Evolutionary conservation across 2,113 vertebrate genomes (phyloP).

Genomic region (Mustelus asterias): DNA sequence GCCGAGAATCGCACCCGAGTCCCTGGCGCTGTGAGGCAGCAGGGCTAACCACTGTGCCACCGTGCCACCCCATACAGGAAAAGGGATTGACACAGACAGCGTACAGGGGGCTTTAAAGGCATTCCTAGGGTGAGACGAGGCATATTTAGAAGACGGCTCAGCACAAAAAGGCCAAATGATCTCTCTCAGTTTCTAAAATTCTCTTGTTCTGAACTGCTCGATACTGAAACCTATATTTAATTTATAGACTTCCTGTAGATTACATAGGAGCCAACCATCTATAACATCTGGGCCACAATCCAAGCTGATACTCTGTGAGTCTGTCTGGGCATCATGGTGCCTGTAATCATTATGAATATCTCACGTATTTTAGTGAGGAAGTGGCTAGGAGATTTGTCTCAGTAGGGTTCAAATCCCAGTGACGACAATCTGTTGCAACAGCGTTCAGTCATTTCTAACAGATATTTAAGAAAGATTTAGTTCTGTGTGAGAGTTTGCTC

Average conservation of each 20-base stretch:
- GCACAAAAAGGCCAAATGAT: background rate
- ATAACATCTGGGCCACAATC: background rate
- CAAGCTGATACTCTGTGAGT: background rate
- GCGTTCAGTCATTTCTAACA: background rate
- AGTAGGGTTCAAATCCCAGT: background rate
- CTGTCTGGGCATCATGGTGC: background rate
- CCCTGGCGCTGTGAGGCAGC: too few species aligned
- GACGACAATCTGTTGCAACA: too few species aligned
- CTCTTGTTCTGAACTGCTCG: background rate
- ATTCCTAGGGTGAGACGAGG: background rate
- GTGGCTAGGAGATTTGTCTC: background rate
- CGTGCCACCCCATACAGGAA: too few species aligned
- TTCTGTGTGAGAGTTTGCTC: background rate
- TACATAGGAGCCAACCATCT: background rate
- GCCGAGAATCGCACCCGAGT: too few species aligned
- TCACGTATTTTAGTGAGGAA: background rate
- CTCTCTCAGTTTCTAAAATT: background rate
- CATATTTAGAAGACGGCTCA: background rate
- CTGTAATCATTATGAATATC: background rate
- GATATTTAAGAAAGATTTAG: background rate
- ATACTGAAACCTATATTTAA: background rate
- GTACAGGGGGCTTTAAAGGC: background rate
- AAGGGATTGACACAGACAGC: too few species aligned
- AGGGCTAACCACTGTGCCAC: too few species aligned
- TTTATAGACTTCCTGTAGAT: background rate